A percentile compares a stretch with the other conserved stretches of the same genome.
phyloP scores from a whole-genome alignment of 2,888 invertebrate genomes.

The Pomacea canaliculata region DNA sequence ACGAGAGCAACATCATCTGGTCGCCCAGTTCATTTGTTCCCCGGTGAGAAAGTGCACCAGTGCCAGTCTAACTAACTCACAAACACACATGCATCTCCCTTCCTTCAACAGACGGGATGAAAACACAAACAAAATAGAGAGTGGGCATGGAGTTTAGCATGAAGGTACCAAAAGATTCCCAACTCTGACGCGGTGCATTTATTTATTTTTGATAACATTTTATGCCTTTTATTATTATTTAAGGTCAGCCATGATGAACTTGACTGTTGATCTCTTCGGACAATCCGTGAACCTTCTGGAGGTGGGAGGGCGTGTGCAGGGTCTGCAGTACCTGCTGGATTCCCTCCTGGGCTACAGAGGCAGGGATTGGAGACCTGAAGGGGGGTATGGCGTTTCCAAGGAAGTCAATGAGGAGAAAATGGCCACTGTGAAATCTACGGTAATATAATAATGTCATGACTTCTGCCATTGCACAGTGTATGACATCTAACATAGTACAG shows the following conservation, averaged over 20 bases:
- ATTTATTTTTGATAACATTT: too few species aligned
- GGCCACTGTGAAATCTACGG: conserved; percentile 44
- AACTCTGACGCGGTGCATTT: too few species aligned
- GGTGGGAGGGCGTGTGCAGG: conserved; percentile 85
- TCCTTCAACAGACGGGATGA: too few species aligned
- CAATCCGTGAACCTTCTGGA: conserved; percentile 89
- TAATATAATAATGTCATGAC: conserved; percentile 23
- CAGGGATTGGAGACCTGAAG: conserved; percentile 70
- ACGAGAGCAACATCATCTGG: conserved; percentile 68
- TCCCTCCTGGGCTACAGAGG: conserved; percentile 81
- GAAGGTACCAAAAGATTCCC: too few species aligned
- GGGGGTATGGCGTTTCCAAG: conserved; percentile 61
- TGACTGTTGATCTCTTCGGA: conserved; percentile 74
- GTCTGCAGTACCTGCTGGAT: conserved; percentile 87
- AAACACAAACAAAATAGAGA: too few species aligned
- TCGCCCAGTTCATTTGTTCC: conserved; percentile 67
- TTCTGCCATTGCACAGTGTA: too few species aligned
- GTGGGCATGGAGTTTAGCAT: too few species aligned
- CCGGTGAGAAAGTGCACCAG: conserved; percentile 7
- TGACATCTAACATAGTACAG: too few species aligned
- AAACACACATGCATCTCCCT: too few species aligned
- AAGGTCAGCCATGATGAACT: conserved; percentile 65
- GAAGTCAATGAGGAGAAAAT: conserved; percentile 42
- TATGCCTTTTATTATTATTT: background rate
- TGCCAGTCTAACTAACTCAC: background rate